Base-by-base conservation (phyloP, 2,888 invertebrate species). In the Drosophila formosana region DNA sequence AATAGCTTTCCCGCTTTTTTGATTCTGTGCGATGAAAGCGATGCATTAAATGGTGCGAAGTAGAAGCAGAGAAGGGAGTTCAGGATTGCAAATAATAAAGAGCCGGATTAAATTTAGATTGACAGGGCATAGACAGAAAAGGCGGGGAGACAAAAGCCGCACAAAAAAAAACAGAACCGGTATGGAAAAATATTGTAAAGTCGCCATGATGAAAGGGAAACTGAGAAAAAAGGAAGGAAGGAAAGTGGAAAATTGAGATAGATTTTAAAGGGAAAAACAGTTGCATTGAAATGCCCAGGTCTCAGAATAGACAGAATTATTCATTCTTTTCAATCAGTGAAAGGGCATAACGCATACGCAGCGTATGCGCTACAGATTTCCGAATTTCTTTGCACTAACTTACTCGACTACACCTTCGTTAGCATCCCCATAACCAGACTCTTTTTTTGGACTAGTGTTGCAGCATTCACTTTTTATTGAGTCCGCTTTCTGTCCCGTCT, bases 401-500 rank as follows among this genome's bases (percentile, higher is more conserved):
- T 13, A 41, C 39, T 39, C 7, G 13, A 4, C 13, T 39, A 13
- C 7, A 7, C 18, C 18, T 7, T 41, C n/a, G 37, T n/a, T n/a
- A n/a, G n/a, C 37, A n/a, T 7, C 13, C 3, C 18, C 13, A 39
- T n/a, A 39, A 37, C 37, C n/a, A 37, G n/a, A 13, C 7, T 6
- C 34, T 34, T 34, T 11, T 18, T 18, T 18, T 18, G 18, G 34
- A 3, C 8, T n/a, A 13, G 39, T 39, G 39, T 13, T 13, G 39
- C 39, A 18, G 18, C 39, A 13, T 60, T 53, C 51, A 65, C 75
- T 67, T 62, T 39, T 67, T 62, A 72, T 82, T 82, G 51, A 66
- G 63, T 70, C 50, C 13, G 39, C 18, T 39, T 3, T 39, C 13
- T 39, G 13, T 9, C 49, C 52, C 46, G 63, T 41, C 58, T 72